Base-by-base conservation (phyloP, 1,140 invertebrate species). In the Heliconius eleuchia region DNA sequence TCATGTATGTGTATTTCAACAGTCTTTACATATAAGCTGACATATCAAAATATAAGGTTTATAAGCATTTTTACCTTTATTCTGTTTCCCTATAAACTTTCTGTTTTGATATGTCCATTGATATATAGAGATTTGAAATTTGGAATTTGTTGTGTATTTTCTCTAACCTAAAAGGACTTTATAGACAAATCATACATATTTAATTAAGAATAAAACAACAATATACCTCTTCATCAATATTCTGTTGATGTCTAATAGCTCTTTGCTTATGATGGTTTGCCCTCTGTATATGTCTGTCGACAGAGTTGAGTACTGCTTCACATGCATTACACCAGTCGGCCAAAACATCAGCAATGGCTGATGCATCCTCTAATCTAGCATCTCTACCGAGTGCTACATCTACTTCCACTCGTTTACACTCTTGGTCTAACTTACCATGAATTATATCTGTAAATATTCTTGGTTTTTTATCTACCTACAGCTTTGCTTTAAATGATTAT, bases 401-500 rank as follows among this genome's bases (percentile, higher is more conserved):
- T 1, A 99, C 97, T 93, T 99, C 98, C 55, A 99, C 95, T 82
- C 98, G 97, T 81, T 97, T 97, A 92, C 98, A 98, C 88, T 98
- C 98, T 93, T 99, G 99, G 94, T 99, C 99, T 77, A 99, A 92
- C 95, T 99, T 99, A 1, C 98, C 99, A 87, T 98, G 97, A 80
- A 99, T 99, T 85, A 99, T 98, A 93, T 99, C 98, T 96, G 95
- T 34, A 95, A 94, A 77, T 42, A 42, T 23, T 60, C 23, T 23
- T 23, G n/a, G n/a, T 3, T 60, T 9, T 60, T 11, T 23, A n/a
- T 23, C 0, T 9, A 16, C 13, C 13, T 46, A 16, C 11, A 46
- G 7, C 55, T 19, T 52, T 19, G 50, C 1, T 52, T 52, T 18
- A 52, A 52, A 52, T 5, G 18, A 19, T 18, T 18, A 52, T 52